These are phyloP conservation scores for Orientallactaga sibirica DNA, from an alignment of 2,797 vertebrate species.

Conservation along the genomic window DNA sequence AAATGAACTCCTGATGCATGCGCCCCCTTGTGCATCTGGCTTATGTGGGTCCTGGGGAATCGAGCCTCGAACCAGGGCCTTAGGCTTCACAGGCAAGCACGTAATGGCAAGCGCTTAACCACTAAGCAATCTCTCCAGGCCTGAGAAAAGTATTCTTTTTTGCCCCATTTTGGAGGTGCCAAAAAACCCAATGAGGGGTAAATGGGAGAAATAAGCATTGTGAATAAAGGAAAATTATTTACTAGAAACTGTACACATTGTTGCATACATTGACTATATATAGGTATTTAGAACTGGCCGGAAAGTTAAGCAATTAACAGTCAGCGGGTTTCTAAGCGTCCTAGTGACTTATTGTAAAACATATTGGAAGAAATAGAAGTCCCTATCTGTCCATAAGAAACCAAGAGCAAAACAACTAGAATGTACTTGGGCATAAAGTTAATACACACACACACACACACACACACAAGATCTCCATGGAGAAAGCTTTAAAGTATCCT, in stretches of 20 bases:
- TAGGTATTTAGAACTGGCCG: neutral
- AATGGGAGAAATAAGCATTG: neutral
- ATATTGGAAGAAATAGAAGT: neutral
- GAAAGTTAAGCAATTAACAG: neutral
- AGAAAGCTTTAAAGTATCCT: neutral
- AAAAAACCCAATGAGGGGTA: neutral
- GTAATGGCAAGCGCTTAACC: too few species aligned
- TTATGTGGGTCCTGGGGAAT: too few species aligned
- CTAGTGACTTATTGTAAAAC: neutral
- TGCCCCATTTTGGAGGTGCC: neutral
- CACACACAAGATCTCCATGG: neutral
- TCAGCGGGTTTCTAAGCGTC: neutral
- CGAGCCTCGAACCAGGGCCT: too few species aligned
- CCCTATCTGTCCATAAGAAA: neutral
- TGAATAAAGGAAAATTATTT: neutral
- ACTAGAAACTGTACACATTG: neutral
- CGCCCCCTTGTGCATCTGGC: too few species aligned
- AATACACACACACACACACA: neutral
- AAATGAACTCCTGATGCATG: too few species aligned
- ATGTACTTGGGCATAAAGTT: neutral
- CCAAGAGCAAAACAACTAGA: neutral
- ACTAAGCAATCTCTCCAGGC: too few species aligned
- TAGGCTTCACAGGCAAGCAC: too few species aligned
- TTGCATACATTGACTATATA: neutral
- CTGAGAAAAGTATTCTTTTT: neutral